These are phyloP conservation scores for Agrotis exclamationis DNA, from an alignment of 2,888 invertebrate species.

Conservation along the genomic window DNA sequence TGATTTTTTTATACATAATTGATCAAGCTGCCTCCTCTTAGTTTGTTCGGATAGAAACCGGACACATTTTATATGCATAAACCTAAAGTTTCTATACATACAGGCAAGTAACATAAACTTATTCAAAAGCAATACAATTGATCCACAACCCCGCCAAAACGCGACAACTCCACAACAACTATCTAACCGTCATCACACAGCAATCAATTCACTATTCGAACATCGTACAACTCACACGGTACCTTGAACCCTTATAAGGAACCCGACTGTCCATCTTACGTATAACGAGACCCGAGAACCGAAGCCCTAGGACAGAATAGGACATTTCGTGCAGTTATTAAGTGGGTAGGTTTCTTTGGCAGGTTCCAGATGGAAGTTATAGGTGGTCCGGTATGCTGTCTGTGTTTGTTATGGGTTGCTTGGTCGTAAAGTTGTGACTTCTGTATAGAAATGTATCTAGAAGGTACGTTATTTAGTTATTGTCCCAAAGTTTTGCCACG, in stretches of 20 bases:
- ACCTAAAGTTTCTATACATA: not conserved
- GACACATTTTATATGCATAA: no score
- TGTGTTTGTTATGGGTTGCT: slow-evolving; percentile 17
- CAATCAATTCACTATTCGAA: slow-evolving; percentile 58
- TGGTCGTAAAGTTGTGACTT: slow-evolving; percentile 1
- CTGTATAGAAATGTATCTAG: not conserved
- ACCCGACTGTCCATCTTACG: slow-evolving; percentile 45
- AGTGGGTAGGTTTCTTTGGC: slow-evolving; percentile 54
- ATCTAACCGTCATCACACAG: slow-evolving; percentile 30
- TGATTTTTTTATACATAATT: no score
- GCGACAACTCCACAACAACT: slow-evolving; percentile 26
- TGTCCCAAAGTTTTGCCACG: not conserved
- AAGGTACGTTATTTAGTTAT: not conserved
- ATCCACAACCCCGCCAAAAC: slow-evolving; percentile 27
- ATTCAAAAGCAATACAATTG: slow-evolving; percentile 13
- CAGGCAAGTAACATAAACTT: slow-evolving; percentile 7
- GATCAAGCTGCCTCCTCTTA: no score
- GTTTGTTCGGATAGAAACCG: no score
- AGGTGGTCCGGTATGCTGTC: slow-evolving; percentile 34
- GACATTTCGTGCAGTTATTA: slow-evolving; percentile 56
- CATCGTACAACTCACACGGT: slow-evolving; percentile 39
- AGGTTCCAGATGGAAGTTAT: slow-evolving; percentile 29
- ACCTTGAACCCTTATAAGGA: slow-evolving; percentile 50
- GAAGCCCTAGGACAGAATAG: slow-evolving; percentile 51
- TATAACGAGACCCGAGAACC: slow-evolving; percentile 43